Evolutionary conservation across 2,113 vertebrate genomes (phyloP).

Genomic region (Malurus elegans): DNA sequence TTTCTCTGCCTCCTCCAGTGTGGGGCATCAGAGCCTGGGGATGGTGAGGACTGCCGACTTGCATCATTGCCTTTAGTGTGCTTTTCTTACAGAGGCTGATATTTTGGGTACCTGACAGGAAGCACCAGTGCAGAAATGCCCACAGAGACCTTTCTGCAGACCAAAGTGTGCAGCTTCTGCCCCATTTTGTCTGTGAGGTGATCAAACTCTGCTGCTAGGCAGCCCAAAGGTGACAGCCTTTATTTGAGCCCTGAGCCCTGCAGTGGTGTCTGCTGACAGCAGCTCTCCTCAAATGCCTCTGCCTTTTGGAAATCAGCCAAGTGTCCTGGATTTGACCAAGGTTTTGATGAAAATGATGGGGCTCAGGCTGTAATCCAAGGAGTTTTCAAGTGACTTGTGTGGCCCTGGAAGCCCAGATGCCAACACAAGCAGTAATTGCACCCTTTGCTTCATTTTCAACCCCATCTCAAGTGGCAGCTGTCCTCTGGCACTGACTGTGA

Average conservation of each 20-base stretch:
- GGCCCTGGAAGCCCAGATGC: not conserved
- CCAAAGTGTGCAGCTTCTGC: not conserved
- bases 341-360: not conserved
- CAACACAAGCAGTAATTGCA: not conserved
- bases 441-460: not conserved
- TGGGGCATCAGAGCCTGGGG: not conserved
- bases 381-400: not conserved
- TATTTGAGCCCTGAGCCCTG: not conserved
- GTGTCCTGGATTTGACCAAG: not conserved
- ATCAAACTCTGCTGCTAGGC: not conserved
- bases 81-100: not conserved
- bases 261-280: not conserved
- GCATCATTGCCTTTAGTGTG: not conserved
- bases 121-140: not conserved
- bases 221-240: slow-evolving; percentile 9
- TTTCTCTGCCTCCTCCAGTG: not conserved
- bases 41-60: not conserved
- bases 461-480: not conserved
- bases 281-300: not conserved
- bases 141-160: not conserved
- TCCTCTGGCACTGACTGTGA: not conserved
- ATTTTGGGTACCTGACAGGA: not conserved
- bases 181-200: not conserved
- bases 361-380: not conserved
- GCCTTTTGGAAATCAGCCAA: not conserved